Conservation (phyloP, 2,888 invertebrate genomes). For the Anoncus sp. region DNA sequence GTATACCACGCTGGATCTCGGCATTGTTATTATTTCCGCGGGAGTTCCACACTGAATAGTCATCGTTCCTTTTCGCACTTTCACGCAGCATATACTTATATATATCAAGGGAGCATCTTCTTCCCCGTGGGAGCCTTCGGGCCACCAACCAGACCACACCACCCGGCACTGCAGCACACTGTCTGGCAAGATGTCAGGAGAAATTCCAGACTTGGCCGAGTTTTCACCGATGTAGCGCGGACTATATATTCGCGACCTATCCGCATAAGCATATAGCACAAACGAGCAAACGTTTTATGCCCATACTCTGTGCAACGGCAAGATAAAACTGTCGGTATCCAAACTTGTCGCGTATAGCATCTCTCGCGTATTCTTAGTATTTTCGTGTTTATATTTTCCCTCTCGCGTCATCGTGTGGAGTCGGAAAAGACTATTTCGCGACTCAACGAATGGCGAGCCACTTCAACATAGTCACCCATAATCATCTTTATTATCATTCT, state of each 20-base stretch:
- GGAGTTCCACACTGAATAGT: constrained; percentile 32
- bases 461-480: constrained; percentile 4
- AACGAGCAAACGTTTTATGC: constrained; percentile 51
- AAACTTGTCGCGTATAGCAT: constrained; percentile 6
- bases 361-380: neutral
- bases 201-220: constrained; percentile 57
- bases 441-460: constrained; percentile 7
- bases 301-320: constrained; percentile 8
- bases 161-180: constrained; percentile 18
- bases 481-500: constrained; percentile 16
- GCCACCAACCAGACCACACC: constrained; percentile 24
- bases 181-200: constrained; percentile 60
- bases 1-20: constrained; percentile 44
- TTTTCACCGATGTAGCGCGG: constrained; percentile 33
- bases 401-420: neutral
- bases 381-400: constrained; percentile 28
- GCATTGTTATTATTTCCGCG: constrained; percentile 59
- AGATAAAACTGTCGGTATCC: constrained; percentile 47
- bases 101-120: constrained; percentile 34
- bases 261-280: constrained; percentile 22
- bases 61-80: constrained; percentile 30
- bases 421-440: constrained; percentile 8
- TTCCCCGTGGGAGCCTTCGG: constrained; percentile 33
- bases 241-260: constrained; percentile 20
- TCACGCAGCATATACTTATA: constrained; percentile 12